Conservation (phyloP, 35 echinoderm and acorn worm genomes). For the Anneissia japonica region DNA sequence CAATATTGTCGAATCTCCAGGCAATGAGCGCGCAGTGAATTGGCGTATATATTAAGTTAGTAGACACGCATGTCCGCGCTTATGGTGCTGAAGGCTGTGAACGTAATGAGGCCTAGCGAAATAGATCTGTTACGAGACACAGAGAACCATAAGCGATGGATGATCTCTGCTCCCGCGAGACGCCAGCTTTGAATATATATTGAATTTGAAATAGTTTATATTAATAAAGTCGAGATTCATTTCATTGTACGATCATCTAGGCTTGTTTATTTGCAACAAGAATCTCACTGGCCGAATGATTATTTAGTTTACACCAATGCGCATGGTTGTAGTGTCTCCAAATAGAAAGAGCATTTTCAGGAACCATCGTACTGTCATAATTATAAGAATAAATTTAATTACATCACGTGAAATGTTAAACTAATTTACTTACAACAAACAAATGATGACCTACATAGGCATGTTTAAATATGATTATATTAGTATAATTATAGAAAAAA, state of each 20-base stretch:
- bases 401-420: no score
- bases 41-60: slow-evolving; percentile 1
- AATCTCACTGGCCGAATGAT: not conserved
- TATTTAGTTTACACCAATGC: not conserved
- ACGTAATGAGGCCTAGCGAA: not conserved
- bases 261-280: not conserved
- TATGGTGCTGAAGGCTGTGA: not conserved
- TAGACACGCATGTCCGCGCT: not conserved
- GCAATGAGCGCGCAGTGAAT: not conserved
- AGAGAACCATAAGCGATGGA: not conserved
- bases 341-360: no score
- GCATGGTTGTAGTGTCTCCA: not conserved
- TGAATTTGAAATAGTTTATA: slow-evolving; percentile 2
- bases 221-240: slow-evolving; percentile 2
- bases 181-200: not conserved
- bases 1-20: not conserved
- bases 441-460: no score
- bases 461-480: no score
- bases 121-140: not conserved
- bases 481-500: no score
- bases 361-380: no score
- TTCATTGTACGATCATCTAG: not conserved
- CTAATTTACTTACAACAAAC: no score
- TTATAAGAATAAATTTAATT: no score
- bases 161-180: not conserved